Evolutionary conservation across 1,140 invertebrate species (phyloP), one percentile per base, ranked within the genome.

Genomic region (Plectus sambesii): DNA sequence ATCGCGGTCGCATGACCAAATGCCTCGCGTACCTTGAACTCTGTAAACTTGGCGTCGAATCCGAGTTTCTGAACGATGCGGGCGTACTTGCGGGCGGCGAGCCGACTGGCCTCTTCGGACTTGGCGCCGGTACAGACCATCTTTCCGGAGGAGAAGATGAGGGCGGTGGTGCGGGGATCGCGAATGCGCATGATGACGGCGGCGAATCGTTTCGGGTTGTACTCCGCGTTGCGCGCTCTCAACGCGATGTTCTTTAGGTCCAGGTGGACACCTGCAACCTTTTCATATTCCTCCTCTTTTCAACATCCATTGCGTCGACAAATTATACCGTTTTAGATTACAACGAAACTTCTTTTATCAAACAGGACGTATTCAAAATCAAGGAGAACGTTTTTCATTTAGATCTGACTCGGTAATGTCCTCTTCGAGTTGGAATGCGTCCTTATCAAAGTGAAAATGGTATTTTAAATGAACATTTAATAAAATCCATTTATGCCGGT

Each of bases 121-220:
- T 98, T 99, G 0, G 94, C 94, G 17, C 94, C 94, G 1, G 94
- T 99, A 70, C 94, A 99, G 0, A 99, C 94, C 93, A 99, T 98
- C 79, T 99, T 99, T 0, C 94, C 94, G 33, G 92, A 97, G 63
- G 88, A 93, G 68, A 99, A 99, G 58, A 99, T 99, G 8, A 99
- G 73, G 9, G 94, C 94, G 20, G 94, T 99, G 2, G 94, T 99
- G 58, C 94, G 75, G 0, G 94, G 94, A 69, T 98, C 90, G 69
- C 93, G 77, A 66, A 99, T 99, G 69, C 94, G 78, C 94, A 99
- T 99, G 46, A 99, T 99, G 0, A 99, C 93, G 52, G 94, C 94
- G 40, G 94, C 93, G 79, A 99, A 99, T 70, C 94, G 82, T 74
- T 98, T 99, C 23, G 94, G 94, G 75, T 99, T 99, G 64, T 98